These are phyloP conservation scores for Euwallacea similis DNA, from an alignment of 1,140 invertebrate species.

Conservation along the genomic window DNA sequence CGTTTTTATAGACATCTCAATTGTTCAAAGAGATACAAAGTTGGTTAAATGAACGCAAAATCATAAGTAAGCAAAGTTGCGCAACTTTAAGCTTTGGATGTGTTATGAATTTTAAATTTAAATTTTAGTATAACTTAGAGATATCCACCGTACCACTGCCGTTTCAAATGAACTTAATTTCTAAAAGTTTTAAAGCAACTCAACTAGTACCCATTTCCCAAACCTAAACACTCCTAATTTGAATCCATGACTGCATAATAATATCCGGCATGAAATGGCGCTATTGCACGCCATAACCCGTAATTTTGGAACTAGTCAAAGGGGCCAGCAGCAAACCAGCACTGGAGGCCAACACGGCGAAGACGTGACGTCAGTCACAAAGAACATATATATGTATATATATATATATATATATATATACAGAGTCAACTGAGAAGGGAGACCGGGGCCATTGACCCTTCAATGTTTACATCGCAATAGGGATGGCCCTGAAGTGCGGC, in stretches of 20 bases:
- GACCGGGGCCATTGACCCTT: constrained; percentile 44
- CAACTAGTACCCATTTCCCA: not conserved
- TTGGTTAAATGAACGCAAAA: too few relatives aligned
- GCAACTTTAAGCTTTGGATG: too few relatives aligned
- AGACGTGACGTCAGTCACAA: constrained; percentile 44
- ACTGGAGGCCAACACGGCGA: constrained; percentile 17
- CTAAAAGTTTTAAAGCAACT: too few relatives aligned
- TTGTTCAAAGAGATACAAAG: too few relatives aligned
- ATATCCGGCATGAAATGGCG: not conserved
- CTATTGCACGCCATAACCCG: not conserved
- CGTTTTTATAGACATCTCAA: too few relatives aligned
- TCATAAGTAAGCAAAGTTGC: too few relatives aligned
- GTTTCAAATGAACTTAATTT: too few relatives aligned
- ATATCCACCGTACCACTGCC: too few relatives aligned
- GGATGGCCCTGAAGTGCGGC: constrained; percentile 31
- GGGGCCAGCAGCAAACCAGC: not conserved
- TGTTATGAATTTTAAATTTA: too few relatives aligned
- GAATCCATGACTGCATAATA: not conserved
- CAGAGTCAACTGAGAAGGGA: constrained; percentile 13
- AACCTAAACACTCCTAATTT: not conserved
- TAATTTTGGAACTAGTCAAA: constrained; percentile 8
- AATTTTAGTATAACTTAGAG: too few relatives aligned
- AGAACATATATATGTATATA: constrained; percentile 22
- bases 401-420: not conserved
- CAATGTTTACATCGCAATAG: constrained; percentile 52